Evolutionary conservation across 2,888 invertebrate genomes (phyloP).

Genomic region (Sphaeridia pumilis): DNA sequence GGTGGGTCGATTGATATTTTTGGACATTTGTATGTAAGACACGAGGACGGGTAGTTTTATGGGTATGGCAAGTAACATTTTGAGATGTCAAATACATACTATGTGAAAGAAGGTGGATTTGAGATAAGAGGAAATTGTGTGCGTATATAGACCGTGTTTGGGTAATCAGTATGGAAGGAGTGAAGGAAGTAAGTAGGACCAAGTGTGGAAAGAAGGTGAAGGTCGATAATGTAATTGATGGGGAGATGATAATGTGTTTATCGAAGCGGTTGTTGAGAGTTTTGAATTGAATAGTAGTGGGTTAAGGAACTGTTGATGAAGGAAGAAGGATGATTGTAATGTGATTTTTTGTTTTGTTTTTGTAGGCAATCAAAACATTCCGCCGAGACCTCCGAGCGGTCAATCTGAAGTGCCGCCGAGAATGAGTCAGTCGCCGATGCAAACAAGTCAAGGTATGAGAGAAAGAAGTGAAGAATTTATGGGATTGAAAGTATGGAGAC

Average conservation of each 20-base stretch:
- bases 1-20: too few relatives aligned
- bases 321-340: neutral
- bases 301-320: neutral
- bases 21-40: too few relatives aligned
- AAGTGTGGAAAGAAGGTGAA: slow-evolving; percentile 4
- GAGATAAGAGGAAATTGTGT: neutral
- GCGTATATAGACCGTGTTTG: neutral
- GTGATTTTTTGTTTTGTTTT: slow-evolving; percentile 26
- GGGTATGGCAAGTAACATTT: too few relatives aligned
- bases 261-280: too few relatives aligned
- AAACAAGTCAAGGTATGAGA: slow-evolving; percentile 45
- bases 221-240: neutral
- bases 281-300: too few relatives aligned
- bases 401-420: slow-evolving; percentile 54
- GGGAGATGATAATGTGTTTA: neutral
- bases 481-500: neutral
- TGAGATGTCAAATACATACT: too few relatives aligned
- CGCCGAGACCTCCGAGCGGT: slow-evolving; percentile 83
- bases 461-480: neutral
- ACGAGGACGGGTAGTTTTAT: too few relatives aligned
- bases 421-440: slow-evolving; percentile 60
- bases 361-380: slow-evolving; percentile 79
- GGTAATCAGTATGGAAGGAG: neutral
- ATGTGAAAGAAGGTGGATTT: too few relatives aligned
- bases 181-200: neutral